phyloP scores from a whole-genome alignment of 2,888 invertebrate genomes.

The Ichneumoninae sp. region DNA sequence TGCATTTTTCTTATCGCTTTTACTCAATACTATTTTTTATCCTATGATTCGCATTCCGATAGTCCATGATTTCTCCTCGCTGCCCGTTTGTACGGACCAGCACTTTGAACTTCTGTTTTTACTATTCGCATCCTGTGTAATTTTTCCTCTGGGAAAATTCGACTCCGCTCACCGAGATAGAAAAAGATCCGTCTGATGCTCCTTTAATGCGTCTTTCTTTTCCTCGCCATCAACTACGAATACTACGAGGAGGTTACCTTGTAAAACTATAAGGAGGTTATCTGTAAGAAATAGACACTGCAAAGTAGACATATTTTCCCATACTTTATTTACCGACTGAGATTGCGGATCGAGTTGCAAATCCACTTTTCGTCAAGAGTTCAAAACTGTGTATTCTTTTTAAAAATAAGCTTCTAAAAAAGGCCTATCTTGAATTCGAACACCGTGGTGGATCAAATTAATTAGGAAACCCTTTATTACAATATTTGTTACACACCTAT shows the following conservation, averaged over 20 bases:
- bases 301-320: neutral
- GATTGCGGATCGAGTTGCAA: neutral
- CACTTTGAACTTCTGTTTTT: neutral
- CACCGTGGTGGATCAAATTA: neutral
- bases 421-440: neutral
- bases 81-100: slow-evolving; percentile 8
- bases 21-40: slow-evolving; percentile 12
- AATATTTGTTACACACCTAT: neutral
- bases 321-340: neutral
- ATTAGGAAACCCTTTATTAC: neutral
- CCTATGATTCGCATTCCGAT: slow-evolving; percentile 5
- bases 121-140: slow-evolving; percentile 2
- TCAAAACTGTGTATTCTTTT: neutral
- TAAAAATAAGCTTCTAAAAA: neutral
- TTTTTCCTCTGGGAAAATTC: slow-evolving; percentile 30
- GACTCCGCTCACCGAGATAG: slow-evolving; percentile 12
- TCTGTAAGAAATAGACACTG: neutral
- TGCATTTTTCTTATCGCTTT: slow-evolving; percentile 19
- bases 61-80: slow-evolving; percentile 11
- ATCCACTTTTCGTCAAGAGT: neutral
- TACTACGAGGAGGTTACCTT: neutral
- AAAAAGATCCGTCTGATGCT: neutral
- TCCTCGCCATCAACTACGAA: neutral
- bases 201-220: neutral
- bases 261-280: neutral